These are phyloP conservation scores for Drosophila maculinotata DNA, from an alignment of 2,888 invertebrate species.

Conservation along the genomic window DNA sequence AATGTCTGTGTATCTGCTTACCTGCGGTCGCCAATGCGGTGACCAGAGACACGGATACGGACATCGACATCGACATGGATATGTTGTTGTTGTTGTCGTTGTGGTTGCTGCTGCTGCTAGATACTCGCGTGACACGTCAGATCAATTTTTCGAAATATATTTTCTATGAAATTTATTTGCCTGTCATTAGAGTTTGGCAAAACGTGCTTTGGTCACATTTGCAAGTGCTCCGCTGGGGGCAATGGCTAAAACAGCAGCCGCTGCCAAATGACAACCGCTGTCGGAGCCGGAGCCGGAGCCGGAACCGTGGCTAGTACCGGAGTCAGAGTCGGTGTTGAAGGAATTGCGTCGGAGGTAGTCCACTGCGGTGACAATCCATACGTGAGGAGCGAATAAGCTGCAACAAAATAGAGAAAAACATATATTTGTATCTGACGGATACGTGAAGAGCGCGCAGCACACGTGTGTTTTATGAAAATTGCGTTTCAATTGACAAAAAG, in stretches of 20 bases:
- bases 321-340: background rate
- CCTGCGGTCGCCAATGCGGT: conserved; percentile 20
- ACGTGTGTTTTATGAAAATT: conserved; percentile 80
- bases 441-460: conserved; percentile 33
- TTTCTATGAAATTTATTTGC: conserved; percentile 82
- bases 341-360: conserved; percentile 7
- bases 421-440: conserved; percentile 54
- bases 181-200: conserved; percentile 81
- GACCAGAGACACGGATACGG: conserved; percentile 13
- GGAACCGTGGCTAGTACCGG: background rate
- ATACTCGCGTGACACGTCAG: conserved; percentile 82
- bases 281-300: conserved; percentile 8
- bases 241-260: conserved; percentile 35
- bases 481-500: conserved; percentile 78
- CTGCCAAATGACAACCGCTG: conserved; percentile 5
- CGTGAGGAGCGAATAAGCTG: conserved; percentile 42
- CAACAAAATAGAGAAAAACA: conserved; percentile 38
- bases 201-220: conserved; percentile 78
- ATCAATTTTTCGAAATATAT: conserved; percentile 83
- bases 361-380: conserved; percentile 57
- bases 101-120: conserved; percentile 7
- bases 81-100: conserved; percentile 12
- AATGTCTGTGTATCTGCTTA: conserved; percentile 4
- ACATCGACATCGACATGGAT: background rate
- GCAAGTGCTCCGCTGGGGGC: conserved; percentile 75